Evolutionary conservation across 2,797 vertebrate species (phyloP).

Genomic region (Novumbra hubbsi): DNA sequence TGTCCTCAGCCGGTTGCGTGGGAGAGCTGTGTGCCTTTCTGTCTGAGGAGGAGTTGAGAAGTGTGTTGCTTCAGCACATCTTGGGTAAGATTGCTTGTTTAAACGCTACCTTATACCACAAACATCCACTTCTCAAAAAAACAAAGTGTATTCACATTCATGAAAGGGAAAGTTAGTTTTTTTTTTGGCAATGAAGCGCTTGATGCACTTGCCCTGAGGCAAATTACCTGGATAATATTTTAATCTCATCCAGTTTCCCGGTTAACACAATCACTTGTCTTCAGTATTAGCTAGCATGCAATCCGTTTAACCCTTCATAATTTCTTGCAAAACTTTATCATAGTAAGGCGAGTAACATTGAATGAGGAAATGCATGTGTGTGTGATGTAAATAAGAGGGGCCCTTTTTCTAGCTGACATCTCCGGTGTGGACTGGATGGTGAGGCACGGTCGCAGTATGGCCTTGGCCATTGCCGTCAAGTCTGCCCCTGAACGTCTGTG

Average conservation of each 20-base stretch:
- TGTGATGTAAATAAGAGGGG: neutral
- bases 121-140: neutral
- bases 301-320: too few relatives aligned
- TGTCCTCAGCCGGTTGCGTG: conserved; percentile 93
- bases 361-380: neutral
- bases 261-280: too few relatives aligned
- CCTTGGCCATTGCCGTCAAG: conserved; percentile 86
- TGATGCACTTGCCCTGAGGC: too few relatives aligned
- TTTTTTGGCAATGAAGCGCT: too few relatives aligned
- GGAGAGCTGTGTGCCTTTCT: conserved; percentile 92
- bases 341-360: too few relatives aligned
- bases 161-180: neutral
- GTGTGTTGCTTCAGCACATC: conserved; percentile 85
- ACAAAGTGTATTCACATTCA: neutral
- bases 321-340: too few relatives aligned
- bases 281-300: too few relatives aligned
- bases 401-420: conserved; percentile 78
- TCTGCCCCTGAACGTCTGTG: conserved; percentile 85
- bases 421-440: conserved; percentile 99
- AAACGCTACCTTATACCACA: neutral
- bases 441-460: conserved; percentile 92
- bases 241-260: too few relatives aligned
- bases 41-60: conserved; percentile 88
- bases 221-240: too few relatives aligned
- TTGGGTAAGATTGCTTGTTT: conserved; percentile 82